Evolutionary conservation across 2,888 invertebrate species (phyloP).

Genomic region (Enchytraeus crypticus): DNA sequence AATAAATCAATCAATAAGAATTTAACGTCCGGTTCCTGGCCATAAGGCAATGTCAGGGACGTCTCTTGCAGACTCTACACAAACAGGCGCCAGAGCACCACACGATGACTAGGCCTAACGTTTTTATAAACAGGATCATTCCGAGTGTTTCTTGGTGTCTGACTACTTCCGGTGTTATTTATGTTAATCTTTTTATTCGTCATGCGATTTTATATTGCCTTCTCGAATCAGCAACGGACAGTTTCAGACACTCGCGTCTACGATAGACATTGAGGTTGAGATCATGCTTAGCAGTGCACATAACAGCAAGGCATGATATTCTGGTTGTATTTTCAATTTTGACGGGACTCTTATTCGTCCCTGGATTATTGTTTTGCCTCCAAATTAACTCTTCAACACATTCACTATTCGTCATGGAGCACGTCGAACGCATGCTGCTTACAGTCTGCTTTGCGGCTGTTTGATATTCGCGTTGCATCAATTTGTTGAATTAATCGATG

Average conservation of each 20-base stretch:
- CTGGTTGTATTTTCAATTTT: neutral
- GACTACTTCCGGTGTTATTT: neutral
- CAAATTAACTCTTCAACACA: neutral
- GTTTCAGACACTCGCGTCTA: neutral
- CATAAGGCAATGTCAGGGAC: no score
- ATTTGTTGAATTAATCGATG: neutral
- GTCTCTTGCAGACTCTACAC: no score
- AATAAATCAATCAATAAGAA: no score
- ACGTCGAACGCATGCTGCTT: neutral
- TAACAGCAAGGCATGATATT: neutral
- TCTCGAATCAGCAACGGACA: neutral
- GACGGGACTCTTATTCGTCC: neutral
- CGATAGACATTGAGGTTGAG: conserved; percentile 1
- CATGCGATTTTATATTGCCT: neutral
- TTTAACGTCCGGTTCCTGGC: no score
- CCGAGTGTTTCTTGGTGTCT: neutral
- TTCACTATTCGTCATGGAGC: neutral
- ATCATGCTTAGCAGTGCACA: neutral
- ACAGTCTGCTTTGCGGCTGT: conserved; percentile 1
- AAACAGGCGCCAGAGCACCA: no score
- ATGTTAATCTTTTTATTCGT: neutral
- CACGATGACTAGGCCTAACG: no score
- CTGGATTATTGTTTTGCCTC: neutral
- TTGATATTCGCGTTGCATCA: neutral
- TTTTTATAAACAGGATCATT: no score